phyloP scores from a whole-genome alignment of 1,140 invertebrate genomes.

The Chymomyza costata region DNA sequence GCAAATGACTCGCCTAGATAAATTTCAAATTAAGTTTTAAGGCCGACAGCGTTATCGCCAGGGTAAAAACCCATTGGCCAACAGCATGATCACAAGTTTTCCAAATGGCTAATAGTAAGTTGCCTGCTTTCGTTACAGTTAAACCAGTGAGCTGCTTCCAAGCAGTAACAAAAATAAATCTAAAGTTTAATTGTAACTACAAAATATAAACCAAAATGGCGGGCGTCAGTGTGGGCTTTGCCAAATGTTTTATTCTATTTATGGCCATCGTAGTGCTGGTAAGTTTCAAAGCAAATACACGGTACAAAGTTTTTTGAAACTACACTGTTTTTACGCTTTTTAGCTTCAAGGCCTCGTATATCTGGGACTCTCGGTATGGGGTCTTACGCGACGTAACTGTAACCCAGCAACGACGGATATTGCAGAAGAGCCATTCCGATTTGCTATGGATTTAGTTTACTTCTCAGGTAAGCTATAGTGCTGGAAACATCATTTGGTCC shows the following conservation, averaged over 20 bases:
- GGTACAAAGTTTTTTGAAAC: no score
- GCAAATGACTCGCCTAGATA: conserved; percentile 21
- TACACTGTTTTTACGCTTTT: neutral
- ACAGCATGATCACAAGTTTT: conserved; percentile 35
- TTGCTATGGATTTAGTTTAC: conserved; percentile 60
- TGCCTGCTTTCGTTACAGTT: no score
- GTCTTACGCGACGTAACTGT: conserved; percentile 44
- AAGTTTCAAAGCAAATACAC: no score
- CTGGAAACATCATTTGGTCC: no score
- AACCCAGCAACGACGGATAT: conserved; percentile 33
- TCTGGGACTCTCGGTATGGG: conserved; percentile 56
- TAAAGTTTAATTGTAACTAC: no score
- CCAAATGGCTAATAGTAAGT: conserved; percentile 25
- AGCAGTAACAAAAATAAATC: no score
- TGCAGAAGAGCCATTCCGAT: conserved; percentile 41
- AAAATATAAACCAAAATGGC: conserved; percentile 36
- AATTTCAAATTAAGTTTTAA: conserved; percentile 65
- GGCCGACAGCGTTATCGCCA: conserved; percentile 39
- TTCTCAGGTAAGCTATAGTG: conserved; percentile 39
- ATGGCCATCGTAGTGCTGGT: conserved; percentile 69
- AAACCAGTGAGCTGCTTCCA: neutral
- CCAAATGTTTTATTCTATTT: conserved; percentile 69
- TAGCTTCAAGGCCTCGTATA: conserved; percentile 54
- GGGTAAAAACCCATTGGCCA: conserved; percentile 9
- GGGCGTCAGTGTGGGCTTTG: conserved; percentile 56